Base-by-base conservation (phyloP, 2,888 invertebrate species). In the Sicus ferrugineus region DNA sequence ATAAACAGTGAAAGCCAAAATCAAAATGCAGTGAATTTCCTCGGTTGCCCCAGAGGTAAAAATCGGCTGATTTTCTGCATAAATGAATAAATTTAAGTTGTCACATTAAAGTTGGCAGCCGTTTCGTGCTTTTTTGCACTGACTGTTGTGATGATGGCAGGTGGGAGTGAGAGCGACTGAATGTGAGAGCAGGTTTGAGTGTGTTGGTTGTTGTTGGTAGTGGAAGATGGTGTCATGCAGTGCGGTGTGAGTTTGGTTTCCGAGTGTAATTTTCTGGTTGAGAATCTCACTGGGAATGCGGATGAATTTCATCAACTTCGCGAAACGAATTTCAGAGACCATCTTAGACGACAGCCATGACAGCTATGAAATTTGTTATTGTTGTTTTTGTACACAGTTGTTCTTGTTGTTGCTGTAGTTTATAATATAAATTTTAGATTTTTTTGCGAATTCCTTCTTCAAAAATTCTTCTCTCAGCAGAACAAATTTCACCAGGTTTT, bases 371-470 rank as follows among this genome's bases (percentile, higher is more conserved):
- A n/a, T n/a, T n/a, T n/a, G n/a, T n/a, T n/a, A n/a, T 73, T 66
- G 66, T 16, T 9, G 67, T 70, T 70, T 70, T 73, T 69, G 71
- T 70, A 70, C 69, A 71, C 68, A 71, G 65, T 71, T 73, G 70
- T 72, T 72, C 71, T 73, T 66, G 68, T 71, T 69, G 63, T 30
- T 70, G 62, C 11, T 54, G 66, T 26, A 31, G 54, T 65, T 30
- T 54, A 63, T n/a, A n/a, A 16, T 46, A 46, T 9, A 46, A 9
- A 9, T 52, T 52, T 62, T 56, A 28, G 48, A 30, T 34, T 68
- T 31, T 54, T 54, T 58, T 46, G 16, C 31, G 46, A 58, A n/a
- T 64, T 42, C 5, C 11, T 46, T 48, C 21, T 64, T 48, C 58
- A 42, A 46, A 64, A 64, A 65, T 65, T 16, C 23, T 42, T 48